Percentiles rank a stretch among this genome's conserved stretches.
Conservation (phyloP, 1,140 invertebrate genomes). For the Lepidostoma basale region DNA sequence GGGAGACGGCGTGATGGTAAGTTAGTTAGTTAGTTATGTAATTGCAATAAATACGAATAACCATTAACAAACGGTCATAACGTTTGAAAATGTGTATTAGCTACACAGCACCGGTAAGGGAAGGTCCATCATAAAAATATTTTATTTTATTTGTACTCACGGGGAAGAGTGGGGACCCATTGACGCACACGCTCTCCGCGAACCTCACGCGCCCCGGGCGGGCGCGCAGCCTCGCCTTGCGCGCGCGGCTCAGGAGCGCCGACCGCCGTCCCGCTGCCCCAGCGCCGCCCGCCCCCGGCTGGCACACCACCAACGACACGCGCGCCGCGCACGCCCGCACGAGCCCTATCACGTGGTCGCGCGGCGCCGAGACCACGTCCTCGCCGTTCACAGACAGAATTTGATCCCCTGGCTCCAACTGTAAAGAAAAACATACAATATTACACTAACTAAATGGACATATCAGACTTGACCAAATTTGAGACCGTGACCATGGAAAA, state of each 20-base stretch:
- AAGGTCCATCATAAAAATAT: too few relatives aligned
- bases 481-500: too few relatives aligned
- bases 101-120: too few relatives aligned
- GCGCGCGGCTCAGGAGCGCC: slow-evolving; percentile 83
- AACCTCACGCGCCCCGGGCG: slow-evolving; percentile 87
- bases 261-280: slow-evolving; percentile 70
- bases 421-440: slow-evolving; percentile 44
- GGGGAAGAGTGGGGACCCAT: slow-evolving; percentile 78
- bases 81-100: too few relatives aligned
- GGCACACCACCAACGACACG: slow-evolving; percentile 80
- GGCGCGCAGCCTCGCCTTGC: slow-evolving; percentile 78
- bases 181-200: slow-evolving; percentile 86
- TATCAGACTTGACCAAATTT: too few relatives aligned
- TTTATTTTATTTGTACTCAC: slow-evolving; percentile 57
- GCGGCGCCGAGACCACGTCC: slow-evolving; percentile 81
- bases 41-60: too few relatives aligned
- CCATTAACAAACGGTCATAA: too few relatives aligned
- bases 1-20: too few relatives aligned
- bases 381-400: slow-evolving; percentile 89
- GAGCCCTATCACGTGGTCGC: slow-evolving; percentile 88
- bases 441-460: too few relatives aligned
- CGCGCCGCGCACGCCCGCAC: slow-evolving; percentile 80
- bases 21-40: too few relatives aligned
- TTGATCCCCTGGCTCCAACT: slow-evolving; percentile 86
- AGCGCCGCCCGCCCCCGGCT: slow-evolving; percentile 71